Conservation (phyloP, 2,888 invertebrate genomes). For the Sepiola atlantica region DNA sequence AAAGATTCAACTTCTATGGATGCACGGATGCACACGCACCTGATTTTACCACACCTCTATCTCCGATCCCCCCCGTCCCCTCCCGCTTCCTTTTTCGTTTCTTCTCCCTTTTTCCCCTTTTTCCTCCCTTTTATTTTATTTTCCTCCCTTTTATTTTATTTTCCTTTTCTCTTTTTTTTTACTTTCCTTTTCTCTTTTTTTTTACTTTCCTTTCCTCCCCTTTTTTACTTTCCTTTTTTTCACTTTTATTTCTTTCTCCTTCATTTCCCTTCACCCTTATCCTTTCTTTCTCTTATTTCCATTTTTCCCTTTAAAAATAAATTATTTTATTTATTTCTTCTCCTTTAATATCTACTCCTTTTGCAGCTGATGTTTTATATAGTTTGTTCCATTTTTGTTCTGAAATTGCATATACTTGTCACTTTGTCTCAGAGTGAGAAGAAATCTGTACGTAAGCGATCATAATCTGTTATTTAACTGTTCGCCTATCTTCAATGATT, state of each 20-base stretch:
- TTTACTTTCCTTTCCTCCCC: slow-evolving; percentile 45
- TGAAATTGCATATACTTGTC: no score
- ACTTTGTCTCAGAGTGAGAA: no score
- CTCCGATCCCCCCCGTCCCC: not conserved
- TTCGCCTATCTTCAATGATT: not conserved
- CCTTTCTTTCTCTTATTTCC: not conserved
- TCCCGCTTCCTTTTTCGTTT: slow-evolving; percentile 45
- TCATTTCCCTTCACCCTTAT: no score
- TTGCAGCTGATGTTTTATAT: not conserved
- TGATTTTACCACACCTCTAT: no score
- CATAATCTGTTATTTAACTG: not conserved
- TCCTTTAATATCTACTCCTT: not conserved
- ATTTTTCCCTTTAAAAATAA: not conserved
- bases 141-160: not conserved
- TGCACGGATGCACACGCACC: no score
- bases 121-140: not conserved
- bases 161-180: not conserved
- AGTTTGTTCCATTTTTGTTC: no score
- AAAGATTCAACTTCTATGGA: not conserved
- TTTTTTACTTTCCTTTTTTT: not conserved
- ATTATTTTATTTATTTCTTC: not conserved
- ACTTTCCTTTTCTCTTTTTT: slow-evolving; percentile 46
- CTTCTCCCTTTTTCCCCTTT: slow-evolving; percentile 46
- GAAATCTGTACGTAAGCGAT: not conserved
- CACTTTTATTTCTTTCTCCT: no score